Evolutionary conservation across 2,888 invertebrate species (phyloP).

Genomic region (Dicyrtomina minuta): DNA sequence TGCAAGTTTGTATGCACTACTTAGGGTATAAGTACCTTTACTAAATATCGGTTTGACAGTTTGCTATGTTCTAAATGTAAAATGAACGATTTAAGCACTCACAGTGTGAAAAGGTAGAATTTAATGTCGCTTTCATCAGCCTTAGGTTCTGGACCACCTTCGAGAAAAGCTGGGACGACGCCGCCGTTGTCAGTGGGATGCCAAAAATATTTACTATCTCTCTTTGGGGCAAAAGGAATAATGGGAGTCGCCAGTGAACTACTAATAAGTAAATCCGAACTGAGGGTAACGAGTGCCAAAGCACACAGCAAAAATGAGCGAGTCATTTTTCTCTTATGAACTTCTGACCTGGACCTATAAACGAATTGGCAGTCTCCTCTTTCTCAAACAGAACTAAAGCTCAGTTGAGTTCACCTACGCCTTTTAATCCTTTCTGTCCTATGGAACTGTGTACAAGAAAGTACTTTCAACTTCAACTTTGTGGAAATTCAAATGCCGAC

Average conservation of each 20-base stretch:
- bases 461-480: no score
- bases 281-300: neutral
- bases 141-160: constrained; percentile 31
- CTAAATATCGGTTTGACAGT: no score
- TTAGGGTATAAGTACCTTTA: no score
- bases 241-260: neutral
- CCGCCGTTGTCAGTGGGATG: constrained; percentile 42
- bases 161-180: constrained; percentile 44
- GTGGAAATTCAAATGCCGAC: no score
- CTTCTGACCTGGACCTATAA: neutral
- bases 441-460: neutral
- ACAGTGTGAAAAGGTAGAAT: constrained; percentile 48
- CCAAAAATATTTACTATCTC: constrained; percentile 42
- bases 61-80: no score
- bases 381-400: neutral
- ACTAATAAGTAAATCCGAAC: neutral
- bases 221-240: neutral
- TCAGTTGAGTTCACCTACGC: neutral
- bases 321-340: constrained; percentile 24
- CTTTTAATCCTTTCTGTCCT: neutral
- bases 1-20: neutral
- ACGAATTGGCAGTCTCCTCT: neutral
- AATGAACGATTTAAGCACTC: no score
- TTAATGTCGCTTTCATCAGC: constrained; percentile 45
- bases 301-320: constrained; percentile 26